Percentiles rank a stretch among this genome's conserved stretches.
Conservation (phyloP, 1,140 invertebrate genomes). For the Portunus trituberculatus region DNA sequence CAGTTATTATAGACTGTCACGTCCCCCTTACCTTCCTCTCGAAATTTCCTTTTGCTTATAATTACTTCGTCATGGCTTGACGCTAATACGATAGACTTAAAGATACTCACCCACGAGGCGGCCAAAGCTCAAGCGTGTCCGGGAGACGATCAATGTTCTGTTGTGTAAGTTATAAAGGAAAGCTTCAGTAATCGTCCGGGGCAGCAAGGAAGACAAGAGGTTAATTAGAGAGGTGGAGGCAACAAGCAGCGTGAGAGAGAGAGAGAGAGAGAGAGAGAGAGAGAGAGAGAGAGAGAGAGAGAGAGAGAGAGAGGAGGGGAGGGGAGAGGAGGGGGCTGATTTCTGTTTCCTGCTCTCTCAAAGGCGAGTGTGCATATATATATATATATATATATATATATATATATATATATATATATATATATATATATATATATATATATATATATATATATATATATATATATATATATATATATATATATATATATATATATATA, state of each 20-base stretch:
- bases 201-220: background rate
- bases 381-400: too few relatives aligned
- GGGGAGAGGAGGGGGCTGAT: too few relatives aligned
- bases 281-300: background rate
- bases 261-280: background rate
- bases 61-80: conserved; percentile 22
- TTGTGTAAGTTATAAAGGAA: conserved; percentile 24
- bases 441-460: too few relatives aligned
- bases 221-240: conserved; percentile 22
- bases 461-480: too few relatives aligned
- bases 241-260: background rate
- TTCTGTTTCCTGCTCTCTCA: too few relatives aligned
- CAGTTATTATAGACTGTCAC: conserved; percentile 3
- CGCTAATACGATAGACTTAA: conserved; percentile 13
- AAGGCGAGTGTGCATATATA: too few relatives aligned
- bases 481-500: too few relatives aligned
- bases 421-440: too few relatives aligned
- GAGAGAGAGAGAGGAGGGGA: too few relatives aligned
- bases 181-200: background rate
- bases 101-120: conserved; percentile 9
- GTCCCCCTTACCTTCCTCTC: conserved; percentile 7
- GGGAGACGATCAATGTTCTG: background rate
- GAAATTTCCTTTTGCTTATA: background rate
- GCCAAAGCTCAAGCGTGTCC: background rate
- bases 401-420: too few relatives aligned